Base-by-base conservation (phyloP, 2,888 invertebrate genomes). In the Criorhina ranunculi region DNA sequence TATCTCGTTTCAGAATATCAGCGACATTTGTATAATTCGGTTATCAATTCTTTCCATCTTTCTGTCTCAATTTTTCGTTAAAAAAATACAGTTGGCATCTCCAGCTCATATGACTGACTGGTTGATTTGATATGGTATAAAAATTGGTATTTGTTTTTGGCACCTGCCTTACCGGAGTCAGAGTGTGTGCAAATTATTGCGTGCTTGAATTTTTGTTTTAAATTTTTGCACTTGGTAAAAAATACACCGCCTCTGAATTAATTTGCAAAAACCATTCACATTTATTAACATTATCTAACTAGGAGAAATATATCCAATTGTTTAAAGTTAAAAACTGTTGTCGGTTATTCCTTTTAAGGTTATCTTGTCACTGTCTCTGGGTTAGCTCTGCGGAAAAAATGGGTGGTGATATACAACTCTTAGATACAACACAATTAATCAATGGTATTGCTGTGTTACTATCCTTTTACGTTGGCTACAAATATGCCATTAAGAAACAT, bases 391-490 rank as follows among this genome's bases (percentile, higher is more conserved):
- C n/a, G 9, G 31, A n/a, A 11, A 76, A 64, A 67, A 85, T 85
- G 79, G 85, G 85, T 85, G 80, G 80, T n/a, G 85, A 85, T 76
- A 78, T 77, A 42, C 91, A 90, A 82, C 79, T 92, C 44, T 86
- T 92, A 62, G 91, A 92, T 72, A 88, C 90, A 35, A 87, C 90
- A 35, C 92, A 92, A 88, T 87, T 92, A 9, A 88, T 92, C 42
- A 91, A 91, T 88, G 92, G 92, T 6, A 78, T 92, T 53, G 91
- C 92, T 35, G 90, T 92, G 73, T 87, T 92, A 78, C 86, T 92
- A n/a, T 91, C 92, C 35, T 92, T 92, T 70, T 91, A 90, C 53
- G 92, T 91, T 8, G 92, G 92, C 9, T 92, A 92, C 83, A 91
- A 90, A 79, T 92, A 92, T 87, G 92, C 91, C 7, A 77, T 90